Percentiles rank a stretch among this genome's conserved stretches.
Evolutionary conservation across 2,113 vertebrate genomes (phyloP).

Genomic region (Carassius auratus): DNA sequence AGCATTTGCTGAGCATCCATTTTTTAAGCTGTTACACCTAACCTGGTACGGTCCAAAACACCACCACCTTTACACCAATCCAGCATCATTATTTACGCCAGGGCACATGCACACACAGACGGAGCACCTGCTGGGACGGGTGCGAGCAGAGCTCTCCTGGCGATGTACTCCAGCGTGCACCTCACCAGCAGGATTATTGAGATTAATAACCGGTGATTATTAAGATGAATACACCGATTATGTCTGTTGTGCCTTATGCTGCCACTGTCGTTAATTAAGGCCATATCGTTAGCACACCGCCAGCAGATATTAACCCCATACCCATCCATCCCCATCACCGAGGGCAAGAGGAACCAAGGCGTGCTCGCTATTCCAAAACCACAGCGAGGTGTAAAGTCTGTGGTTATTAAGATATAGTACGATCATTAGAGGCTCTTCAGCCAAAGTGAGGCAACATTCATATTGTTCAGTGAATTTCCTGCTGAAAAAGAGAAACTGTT

Average conservation of each 20-base stretch:
- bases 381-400: not conserved
- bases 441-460: not conserved
- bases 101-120: constrained; percentile 10
- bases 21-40: constrained; percentile 12
- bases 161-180: constrained; percentile 7
- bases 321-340: constrained; percentile 25
- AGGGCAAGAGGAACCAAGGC: constrained; percentile 27
- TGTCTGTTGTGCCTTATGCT: constrained; percentile 32
- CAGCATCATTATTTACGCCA: constrained; percentile 31
- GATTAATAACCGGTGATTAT: constrained; percentile 58
- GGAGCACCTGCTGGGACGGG: constrained; percentile 34
- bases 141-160: constrained; percentile 8
- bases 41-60: not conserved
- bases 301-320: constrained; percentile 36
- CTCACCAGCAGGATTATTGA: constrained; percentile 34
- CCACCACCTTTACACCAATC: constrained; percentile 6
- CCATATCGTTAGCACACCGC: constrained; percentile 39
- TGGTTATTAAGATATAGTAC: constrained; percentile 12
- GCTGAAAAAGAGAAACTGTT: not conserved
- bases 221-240: constrained; percentile 53
- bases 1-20: not conserved
- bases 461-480: not conserved
- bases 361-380: not conserved
- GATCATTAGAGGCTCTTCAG: not conserved
- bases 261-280: constrained; percentile 48